Percentiles rank a stretch among this genome's conserved stretches.
Conservation (phyloP, 2,888 invertebrate species). For the Colletes collaris region DNA sequence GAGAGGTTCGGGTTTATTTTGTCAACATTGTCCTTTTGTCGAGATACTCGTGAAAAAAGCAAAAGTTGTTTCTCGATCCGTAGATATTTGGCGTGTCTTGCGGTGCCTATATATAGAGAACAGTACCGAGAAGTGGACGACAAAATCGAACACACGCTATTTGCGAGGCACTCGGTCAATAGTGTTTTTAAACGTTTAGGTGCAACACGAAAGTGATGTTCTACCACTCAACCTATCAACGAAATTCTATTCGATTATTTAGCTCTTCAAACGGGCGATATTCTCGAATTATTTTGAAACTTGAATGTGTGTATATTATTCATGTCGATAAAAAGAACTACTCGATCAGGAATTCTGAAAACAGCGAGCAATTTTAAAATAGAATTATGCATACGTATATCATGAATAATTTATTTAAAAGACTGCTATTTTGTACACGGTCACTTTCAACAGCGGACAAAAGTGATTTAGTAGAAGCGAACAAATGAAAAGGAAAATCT, state of each 20-base stretch:
- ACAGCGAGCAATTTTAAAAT: too few relatives aligned
- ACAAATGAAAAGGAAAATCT: conserved; percentile 7
- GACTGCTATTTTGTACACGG: background rate
- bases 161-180: conserved; percentile 27
- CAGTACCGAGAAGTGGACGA: conserved; percentile 40
- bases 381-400: too few relatives aligned
- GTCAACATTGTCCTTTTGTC: background rate
- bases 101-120: conserved; percentile 41
- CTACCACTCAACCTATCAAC: background rate
- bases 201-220: background rate
- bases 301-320: too few relatives aligned
- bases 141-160: conserved; percentile 39
- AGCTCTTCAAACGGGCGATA: too few relatives aligned
- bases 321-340: too few relatives aligned
- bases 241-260: too few relatives aligned
- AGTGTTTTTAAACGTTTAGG: conserved; percentile 5
- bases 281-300: too few relatives aligned
- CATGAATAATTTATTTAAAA: too few relatives aligned
- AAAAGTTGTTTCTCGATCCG: conserved; percentile 25
- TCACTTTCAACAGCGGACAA: background rate
- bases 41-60: background rate
- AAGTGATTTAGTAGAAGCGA: conserved; percentile 2
- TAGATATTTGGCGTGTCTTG: conserved; percentile 35
- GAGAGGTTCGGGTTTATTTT: background rate
- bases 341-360: too few relatives aligned